Evolutionary conservation across 2,797 vertebrate species (phyloP).

Genomic region (Protonibea diacanthus): DNA sequence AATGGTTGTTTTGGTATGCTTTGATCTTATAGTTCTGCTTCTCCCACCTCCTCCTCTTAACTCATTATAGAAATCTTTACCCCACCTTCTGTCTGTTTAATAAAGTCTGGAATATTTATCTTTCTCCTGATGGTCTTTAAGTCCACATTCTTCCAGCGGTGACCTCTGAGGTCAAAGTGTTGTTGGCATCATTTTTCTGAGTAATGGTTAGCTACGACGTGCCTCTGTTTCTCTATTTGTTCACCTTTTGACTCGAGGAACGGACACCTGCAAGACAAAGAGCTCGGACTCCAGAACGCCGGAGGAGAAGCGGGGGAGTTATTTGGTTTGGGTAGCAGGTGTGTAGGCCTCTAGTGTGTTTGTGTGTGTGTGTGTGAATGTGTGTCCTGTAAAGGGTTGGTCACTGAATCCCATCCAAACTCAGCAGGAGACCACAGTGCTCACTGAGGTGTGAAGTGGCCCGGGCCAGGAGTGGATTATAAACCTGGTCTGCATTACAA

Average conservation of each 20-base stretch:
- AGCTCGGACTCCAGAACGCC: conserved; percentile 19
- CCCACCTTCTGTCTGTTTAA: conserved; percentile 56
- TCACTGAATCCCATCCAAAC: conserved; percentile 67
- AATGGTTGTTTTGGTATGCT: conserved; percentile 69
- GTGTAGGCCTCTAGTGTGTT: conserved; percentile 55
- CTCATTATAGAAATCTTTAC: conserved; percentile 42
- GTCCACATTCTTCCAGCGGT: conserved; percentile 56
- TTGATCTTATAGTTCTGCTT: conserved; percentile 61
- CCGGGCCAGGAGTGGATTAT: conserved; percentile 68
- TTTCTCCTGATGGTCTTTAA: conserved; percentile 71
- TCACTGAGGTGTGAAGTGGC: conserved; percentile 81
- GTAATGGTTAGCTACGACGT: conserved; percentile 58
- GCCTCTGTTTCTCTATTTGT: conserved; percentile 66
- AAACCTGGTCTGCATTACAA: conserved; percentile 78
- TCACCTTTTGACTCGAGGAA: conserved; percentile 70
- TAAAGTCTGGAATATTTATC: conserved; percentile 71
- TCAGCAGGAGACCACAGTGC: conserved; percentile 67
- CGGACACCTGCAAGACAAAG: conserved; percentile 75
- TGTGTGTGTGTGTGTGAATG: conserved; percentile 33
- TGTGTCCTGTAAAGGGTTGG: conserved; percentile 53
- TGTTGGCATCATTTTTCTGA: conserved; percentile 70
- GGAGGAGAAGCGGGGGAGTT: conserved; percentile 43
- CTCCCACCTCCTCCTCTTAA: background rate
- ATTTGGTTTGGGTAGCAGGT: conserved; percentile 72
- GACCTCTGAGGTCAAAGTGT: conserved; percentile 62